Conservation (phyloP, 2,797 vertebrate species). For the Tiaroga cobitis region DNA sequence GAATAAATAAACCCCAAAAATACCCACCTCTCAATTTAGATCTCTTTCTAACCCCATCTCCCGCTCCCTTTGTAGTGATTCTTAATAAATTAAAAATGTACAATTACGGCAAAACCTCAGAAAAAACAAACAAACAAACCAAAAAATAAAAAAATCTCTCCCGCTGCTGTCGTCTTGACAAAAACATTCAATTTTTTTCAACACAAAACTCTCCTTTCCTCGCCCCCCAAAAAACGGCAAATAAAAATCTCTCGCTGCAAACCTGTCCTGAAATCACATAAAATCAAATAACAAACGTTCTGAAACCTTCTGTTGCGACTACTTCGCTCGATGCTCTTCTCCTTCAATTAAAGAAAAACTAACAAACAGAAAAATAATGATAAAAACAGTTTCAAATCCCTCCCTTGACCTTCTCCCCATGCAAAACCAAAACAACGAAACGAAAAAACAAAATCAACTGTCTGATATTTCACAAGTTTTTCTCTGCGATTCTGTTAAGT, state of each 20-base stretch:
- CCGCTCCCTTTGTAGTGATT: conserved; percentile 67
- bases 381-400: conserved; percentile 58
- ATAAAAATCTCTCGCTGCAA: conserved; percentile 75
- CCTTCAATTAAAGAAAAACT: conserved; percentile 73
- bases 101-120: conserved; percentile 63
- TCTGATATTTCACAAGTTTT: conserved; percentile 78
- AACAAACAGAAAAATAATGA: conserved; percentile 66
- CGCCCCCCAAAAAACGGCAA: conserved; percentile 69
- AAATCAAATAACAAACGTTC: conserved; percentile 79
- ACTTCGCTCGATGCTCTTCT: conserved; percentile 54
- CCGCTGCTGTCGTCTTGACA: conserved; percentile 50
- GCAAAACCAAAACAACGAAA: conserved; percentile 74
- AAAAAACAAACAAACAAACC: conserved; percentile 43
- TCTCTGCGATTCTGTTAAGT: conserved; percentile 77
- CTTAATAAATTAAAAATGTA: conserved; percentile 72
- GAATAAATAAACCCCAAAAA: conserved; percentile 66
- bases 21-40: conserved; percentile 56
- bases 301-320: conserved; percentile 75
- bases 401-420: conserved; percentile 75
- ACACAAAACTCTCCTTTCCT: conserved; percentile 42
- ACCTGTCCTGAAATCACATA: conserved; percentile 78
- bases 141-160: conserved; percentile 33
- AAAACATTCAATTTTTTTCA: conserved; percentile 64
- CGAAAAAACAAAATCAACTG: conserved; percentile 75
- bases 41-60: conserved; percentile 42